A percentile compares a stretch with the other conserved stretches of the same genome.
Evolutionary conservation across 2,797 vertebrate genomes (phyloP).

Genomic region (Chaunax sp.): DNA sequence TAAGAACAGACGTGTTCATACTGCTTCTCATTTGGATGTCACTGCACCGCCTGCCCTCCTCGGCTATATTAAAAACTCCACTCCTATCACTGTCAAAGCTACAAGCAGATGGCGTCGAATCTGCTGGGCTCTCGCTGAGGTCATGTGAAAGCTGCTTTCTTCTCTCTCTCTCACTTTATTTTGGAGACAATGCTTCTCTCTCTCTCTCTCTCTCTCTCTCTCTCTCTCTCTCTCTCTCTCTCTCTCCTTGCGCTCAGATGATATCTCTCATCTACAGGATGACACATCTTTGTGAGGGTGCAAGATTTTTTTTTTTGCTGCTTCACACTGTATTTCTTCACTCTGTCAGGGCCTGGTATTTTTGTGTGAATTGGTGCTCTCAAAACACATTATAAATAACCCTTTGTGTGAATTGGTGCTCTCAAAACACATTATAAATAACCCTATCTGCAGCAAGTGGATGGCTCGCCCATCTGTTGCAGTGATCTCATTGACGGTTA

Average conservation of each 20-base stretch:
- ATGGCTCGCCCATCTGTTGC: constrained; percentile 76
- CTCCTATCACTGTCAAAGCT: constrained; percentile 75
- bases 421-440: constrained; percentile 78
- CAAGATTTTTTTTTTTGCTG: constrained; percentile 50
- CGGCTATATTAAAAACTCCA: constrained; percentile 74
- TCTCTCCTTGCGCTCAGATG: constrained; percentile 28
- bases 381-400: constrained; percentile 78
- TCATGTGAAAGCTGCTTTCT: constrained; percentile 64
- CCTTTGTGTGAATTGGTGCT: constrained; percentile 65
- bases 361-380: constrained; percentile 69
- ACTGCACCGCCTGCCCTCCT: constrained; percentile 59
- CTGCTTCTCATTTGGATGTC: constrained; percentile 73
- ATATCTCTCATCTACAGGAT: constrained; percentile 47
- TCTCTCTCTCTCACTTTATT: constrained; percentile 50
- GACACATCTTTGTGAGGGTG: constrained; percentile 65
- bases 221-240: background rate
- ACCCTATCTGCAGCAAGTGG: constrained; percentile 59
- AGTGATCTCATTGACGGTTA: constrained; percentile 53
- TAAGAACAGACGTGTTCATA: constrained; percentile 69
- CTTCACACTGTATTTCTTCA: constrained; percentile 66
- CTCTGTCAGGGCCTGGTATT: constrained; percentile 59
- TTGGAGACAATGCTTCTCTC: constrained; percentile 50
- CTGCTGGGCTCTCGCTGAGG: constrained; percentile 67
- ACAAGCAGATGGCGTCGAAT: constrained; percentile 73
- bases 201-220: constrained; percentile 23